A percentile compares a stretch with the other conserved stretches of the same genome.
phyloP scores from a whole-genome alignment of 2,113 vertebrate genomes.

The Etheostoma cragini region DNA sequence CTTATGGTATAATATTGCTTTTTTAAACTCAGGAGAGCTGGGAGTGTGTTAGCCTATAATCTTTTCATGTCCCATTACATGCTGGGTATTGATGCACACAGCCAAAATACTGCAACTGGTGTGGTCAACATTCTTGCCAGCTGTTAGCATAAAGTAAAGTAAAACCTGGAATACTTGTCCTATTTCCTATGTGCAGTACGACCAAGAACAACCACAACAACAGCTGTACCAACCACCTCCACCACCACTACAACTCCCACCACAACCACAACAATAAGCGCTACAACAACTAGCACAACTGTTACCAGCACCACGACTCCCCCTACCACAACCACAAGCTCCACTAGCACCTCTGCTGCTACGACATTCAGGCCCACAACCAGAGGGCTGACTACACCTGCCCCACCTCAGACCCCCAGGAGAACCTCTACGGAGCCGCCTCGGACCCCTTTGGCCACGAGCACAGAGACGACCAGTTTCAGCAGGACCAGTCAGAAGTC shows the following conservation, averaged over 20 bases:
- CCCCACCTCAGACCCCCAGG: conserved; percentile 54
- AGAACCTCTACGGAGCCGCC: conserved; percentile 43
- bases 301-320: neutral
- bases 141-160: neutral
- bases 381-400: conserved; percentile 9
- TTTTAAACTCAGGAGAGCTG: neutral
- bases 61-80: neutral
- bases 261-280: neutral
- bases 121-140: neutral
- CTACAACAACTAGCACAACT: conserved; percentile 27
- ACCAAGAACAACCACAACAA: conserved; percentile 77
- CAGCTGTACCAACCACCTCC: conserved; percentile 70
- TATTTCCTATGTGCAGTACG: conserved; percentile 67
- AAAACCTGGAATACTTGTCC: neutral
- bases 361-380: conserved; percentile 35
- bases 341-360: conserved; percentile 31
- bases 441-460: conserved; percentile 37
- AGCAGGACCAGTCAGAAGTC: conserved; percentile 61
- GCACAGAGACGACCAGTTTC: conserved; percentile 49
- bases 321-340: conserved; percentile 13
- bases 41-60: neutral
- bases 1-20: neutral
- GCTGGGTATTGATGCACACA: neutral
- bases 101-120: neutral
- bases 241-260: conserved; percentile 19